Percentiles rank a stretch among this genome's conserved stretches.
These are phyloP conservation scores for Drosophila micromelanica DNA, from an alignment of 1,140 invertebrate species.

Conservation along the genomic window DNA sequence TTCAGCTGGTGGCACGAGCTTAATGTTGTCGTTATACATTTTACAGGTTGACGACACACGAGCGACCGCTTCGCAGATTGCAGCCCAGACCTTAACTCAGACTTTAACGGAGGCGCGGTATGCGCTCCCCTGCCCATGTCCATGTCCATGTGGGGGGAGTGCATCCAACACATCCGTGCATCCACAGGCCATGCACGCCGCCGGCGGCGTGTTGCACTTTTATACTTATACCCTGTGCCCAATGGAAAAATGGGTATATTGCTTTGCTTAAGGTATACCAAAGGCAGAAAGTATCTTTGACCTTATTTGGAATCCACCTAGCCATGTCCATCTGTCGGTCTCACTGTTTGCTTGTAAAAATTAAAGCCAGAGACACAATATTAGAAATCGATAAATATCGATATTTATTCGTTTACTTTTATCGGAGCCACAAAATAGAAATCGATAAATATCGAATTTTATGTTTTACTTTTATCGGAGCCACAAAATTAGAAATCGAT, in stretches of 20 bases:
- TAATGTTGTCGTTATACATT: constrained; percentile 83
- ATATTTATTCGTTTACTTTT: too few species aligned
- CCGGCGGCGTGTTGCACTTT: constrained; percentile 42
- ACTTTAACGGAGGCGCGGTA: background rate
- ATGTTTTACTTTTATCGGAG: too few species aligned
- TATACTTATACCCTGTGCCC: background rate
- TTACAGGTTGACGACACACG: constrained; percentile 75
- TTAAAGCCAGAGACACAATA: too few species aligned
- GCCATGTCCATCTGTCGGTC: too few species aligned
- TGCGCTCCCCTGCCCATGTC: constrained; percentile 28
- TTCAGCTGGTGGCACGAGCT: constrained; percentile 81
- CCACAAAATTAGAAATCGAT: too few species aligned
- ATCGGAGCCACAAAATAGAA: too few species aligned
- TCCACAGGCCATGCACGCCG: constrained; percentile 42
- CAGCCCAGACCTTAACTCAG: constrained; percentile 1
- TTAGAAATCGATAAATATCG: too few species aligned
- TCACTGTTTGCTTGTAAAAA: too few species aligned
- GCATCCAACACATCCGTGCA: constrained; percentile 41
- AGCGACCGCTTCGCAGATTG: constrained; percentile 16
- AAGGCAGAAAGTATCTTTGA: background rate
- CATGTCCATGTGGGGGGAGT: constrained; percentile 42
- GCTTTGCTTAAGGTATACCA: background rate
- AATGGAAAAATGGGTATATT: background rate
- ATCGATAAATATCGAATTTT: too few species aligned
- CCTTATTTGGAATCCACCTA: too few species aligned